Conservation (phyloP, 2,113 vertebrate genomes). For the Charina bottae region DNA sequence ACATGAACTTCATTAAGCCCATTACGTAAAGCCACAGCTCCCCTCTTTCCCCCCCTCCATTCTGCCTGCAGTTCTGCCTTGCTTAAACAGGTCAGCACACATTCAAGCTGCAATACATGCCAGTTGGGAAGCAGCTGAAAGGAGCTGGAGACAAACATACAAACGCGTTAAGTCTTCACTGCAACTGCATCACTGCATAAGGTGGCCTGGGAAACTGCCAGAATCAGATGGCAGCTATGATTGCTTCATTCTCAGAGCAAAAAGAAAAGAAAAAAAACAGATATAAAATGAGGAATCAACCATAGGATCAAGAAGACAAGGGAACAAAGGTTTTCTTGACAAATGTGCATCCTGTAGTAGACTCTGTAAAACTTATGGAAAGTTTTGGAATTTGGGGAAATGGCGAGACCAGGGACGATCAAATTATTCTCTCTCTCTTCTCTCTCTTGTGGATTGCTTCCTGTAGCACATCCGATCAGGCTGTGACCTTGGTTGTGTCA, state of each 20-base stretch:
- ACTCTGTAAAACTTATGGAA: neutral
- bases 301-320: neutral
- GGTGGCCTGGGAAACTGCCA: neutral
- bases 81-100: neutral
- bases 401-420: neutral
- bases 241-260: neutral
- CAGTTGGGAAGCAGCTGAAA: neutral
- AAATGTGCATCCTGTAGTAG: neutral
- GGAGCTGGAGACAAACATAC: too few species aligned
- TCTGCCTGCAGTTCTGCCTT: neutral
- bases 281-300: neutral
- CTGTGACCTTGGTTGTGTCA: neutral
- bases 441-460: neutral
- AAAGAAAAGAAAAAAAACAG: neutral
- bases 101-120: neutral
- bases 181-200: neutral
- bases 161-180: neutral
- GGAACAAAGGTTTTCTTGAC: neutral
- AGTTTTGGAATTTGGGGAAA: neutral
- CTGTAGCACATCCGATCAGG: too few species aligned
- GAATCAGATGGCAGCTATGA: neutral
- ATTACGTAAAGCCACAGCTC: constrained; percentile 3
- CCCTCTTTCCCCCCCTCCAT: too few species aligned
- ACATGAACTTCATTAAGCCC: neutral
- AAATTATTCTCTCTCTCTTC: neutral